A percentile compares a stretch with the other conserved stretches of the same genome.
Evolutionary conservation across 2,888 invertebrate species (phyloP).

Genomic region (Drosophila rellima): DNA sequence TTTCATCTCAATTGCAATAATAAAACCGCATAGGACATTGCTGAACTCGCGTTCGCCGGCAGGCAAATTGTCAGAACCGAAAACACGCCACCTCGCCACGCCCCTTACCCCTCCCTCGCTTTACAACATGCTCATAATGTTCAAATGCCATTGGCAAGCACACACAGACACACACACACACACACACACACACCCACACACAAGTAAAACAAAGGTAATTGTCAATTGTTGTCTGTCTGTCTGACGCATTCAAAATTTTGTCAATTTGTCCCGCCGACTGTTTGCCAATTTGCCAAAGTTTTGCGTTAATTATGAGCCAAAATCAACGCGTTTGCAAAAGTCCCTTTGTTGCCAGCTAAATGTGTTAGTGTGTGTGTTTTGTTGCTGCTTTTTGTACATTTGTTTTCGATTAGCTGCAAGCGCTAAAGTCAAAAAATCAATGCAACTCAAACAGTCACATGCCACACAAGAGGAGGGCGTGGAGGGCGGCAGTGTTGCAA

Average conservation of each 20-base stretch:
- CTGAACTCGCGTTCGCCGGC: slow-evolving; percentile 53
- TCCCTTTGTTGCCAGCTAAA: slow-evolving; percentile 53
- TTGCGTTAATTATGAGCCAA: slow-evolving; percentile 78
- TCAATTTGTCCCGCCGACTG: slow-evolving; percentile 49
- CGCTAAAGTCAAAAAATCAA: slow-evolving; percentile 78
- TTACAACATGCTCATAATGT: slow-evolving; percentile 5
- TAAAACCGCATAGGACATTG: slow-evolving; percentile 65
- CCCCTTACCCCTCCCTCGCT: too few relatives aligned
- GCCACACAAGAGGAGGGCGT: slow-evolving; percentile 1
- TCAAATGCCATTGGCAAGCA: slow-evolving; percentile 44
- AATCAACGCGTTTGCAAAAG: slow-evolving; percentile 67
- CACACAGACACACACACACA: slow-evolving; percentile 13
- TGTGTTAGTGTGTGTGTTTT: slow-evolving; percentile 17
- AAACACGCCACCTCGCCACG: slow-evolving; percentile 1
- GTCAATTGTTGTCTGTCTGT: slow-evolving; percentile 60
- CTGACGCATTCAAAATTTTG: slow-evolving; percentile 46
- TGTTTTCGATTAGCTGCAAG: slow-evolving; percentile 78
- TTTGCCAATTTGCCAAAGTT: slow-evolving; percentile 79
- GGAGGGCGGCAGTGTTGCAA: not conserved
- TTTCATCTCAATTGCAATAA: slow-evolving; percentile 78
- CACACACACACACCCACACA: not conserved
- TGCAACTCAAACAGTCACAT: slow-evolving; percentile 63
- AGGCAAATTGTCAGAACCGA: slow-evolving; percentile 46
- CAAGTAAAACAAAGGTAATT: slow-evolving; percentile 68
- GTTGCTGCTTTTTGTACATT: slow-evolving; percentile 61